phyloP scores from a whole-genome alignment of 2,888 invertebrate genomes.

The Drosophila diplacantha region DNA sequence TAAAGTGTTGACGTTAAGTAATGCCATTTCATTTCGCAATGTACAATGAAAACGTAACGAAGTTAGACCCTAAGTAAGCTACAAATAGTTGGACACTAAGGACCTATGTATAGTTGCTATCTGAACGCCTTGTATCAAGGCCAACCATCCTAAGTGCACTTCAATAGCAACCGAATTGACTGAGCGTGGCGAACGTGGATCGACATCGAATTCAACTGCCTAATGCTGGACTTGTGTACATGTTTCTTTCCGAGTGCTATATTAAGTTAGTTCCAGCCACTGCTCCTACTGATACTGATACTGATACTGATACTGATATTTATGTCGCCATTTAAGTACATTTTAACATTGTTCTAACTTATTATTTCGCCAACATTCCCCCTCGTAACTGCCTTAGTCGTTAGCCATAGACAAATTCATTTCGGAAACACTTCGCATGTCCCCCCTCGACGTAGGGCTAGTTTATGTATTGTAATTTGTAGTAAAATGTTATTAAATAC shows the following conservation, averaged over 20 bases:
- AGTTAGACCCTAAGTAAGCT: constrained; percentile 11
- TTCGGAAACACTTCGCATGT: constrained; percentile 21
- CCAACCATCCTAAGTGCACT: constrained; percentile 58
- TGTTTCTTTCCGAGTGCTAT: constrained; percentile 63
- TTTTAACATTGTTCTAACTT: constrained; percentile 39
- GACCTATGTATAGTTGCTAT: constrained; percentile 6
- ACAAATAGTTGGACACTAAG: constrained; percentile 5
- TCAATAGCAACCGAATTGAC: constrained; percentile 29
- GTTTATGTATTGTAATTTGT: constrained; percentile 22
- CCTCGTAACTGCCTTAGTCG: constrained; percentile 28
- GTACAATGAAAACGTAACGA: constrained; percentile 51
- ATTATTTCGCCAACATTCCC: constrained; percentile 32
- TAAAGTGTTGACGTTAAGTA: constrained; percentile 51
- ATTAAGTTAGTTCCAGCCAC: constrained; percentile 57
- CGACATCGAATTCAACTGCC: constrained; percentile 18
- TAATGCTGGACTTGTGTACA: constrained; percentile 37
- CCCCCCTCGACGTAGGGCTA: constrained; percentile 15
- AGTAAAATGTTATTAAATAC: constrained; percentile 36
- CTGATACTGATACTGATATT: constrained; percentile 1
- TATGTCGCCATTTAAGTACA: constrained; percentile 64
- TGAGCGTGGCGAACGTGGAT: constrained; percentile 25
- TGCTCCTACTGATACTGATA: constrained; percentile 3
- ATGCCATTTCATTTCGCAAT: constrained; percentile 64
- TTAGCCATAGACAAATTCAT: constrained; percentile 29
- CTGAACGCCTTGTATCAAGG: constrained; percentile 78